A percentile compares a stretch with the other conserved stretches of the same genome.
These are phyloP conservation scores for Mactromeris polynyma DNA, from an alignment of 2,888 invertebrate genomes.

Conservation along the genomic window DNA sequence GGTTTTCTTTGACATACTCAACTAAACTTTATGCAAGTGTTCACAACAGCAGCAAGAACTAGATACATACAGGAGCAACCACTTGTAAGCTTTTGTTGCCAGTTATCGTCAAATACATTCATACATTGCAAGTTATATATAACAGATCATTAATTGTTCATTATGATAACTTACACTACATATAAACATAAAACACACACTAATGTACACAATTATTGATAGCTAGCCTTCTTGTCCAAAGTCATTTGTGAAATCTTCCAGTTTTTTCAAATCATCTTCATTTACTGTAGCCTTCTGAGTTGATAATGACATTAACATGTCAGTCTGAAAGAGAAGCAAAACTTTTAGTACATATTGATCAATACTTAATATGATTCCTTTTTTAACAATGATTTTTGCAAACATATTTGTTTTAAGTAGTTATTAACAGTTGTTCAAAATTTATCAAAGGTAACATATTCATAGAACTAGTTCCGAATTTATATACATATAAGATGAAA, in stretches of 20 bases:
- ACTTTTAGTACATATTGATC: neutral
- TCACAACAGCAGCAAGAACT: neutral
- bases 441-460: too few species aligned
- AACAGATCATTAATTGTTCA: neutral
- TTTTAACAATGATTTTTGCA: too few species aligned
- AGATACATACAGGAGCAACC: neutral
- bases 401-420: too few species aligned
- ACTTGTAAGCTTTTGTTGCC: neutral
- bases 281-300: slow-evolving; percentile 99
- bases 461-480: too few species aligned
- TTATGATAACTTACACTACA: neutral
- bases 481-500: too few species aligned
- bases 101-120: neutral
- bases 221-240: slow-evolving; percentile 97
- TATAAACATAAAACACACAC: slow-evolving; percentile 1
- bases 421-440: too few species aligned
- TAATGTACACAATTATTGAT: neutral
- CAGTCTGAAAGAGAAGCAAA: slow-evolving; percentile 89
- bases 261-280: slow-evolving; percentile 96
- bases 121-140: neutral
- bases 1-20: neutral
- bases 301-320: slow-evolving; percentile 96
- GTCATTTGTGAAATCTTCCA: slow-evolving; percentile 98
- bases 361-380: too few species aligned
- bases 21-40: neutral